These are phyloP conservation scores for Ariolimax columbianus DNA, from an alignment of 2,888 invertebrate genomes.

Conservation along the genomic window DNA sequence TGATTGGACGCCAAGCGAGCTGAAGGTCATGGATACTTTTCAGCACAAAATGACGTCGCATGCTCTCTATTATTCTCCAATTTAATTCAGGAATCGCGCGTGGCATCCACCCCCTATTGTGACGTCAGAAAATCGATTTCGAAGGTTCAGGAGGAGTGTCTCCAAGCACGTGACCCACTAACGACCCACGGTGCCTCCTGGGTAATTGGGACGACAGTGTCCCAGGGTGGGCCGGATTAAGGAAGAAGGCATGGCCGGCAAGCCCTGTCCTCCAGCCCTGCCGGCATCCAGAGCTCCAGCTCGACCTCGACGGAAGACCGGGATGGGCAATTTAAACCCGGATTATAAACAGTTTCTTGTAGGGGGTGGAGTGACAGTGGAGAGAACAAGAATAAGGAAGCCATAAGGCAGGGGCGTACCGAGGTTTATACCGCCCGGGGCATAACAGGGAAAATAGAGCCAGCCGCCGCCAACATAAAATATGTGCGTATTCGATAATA, in stretches of 20 bases:
- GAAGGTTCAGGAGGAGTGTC: neutral
- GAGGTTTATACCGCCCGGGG: too few species aligned
- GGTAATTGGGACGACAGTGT: conserved; percentile 34
- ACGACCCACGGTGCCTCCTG: conserved; percentile 34
- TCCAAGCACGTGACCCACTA: conserved; percentile 30
- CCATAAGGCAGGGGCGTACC: too few species aligned
- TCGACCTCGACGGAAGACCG: neutral
- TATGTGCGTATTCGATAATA: too few species aligned
- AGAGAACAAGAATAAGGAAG: too few species aligned
- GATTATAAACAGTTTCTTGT: neutral
- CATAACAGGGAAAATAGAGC: too few species aligned
- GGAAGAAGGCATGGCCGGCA: neutral
- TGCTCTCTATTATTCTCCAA: too few species aligned
- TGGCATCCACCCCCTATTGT: neutral
- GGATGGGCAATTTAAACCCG: neutral
- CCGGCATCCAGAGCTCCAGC: neutral
- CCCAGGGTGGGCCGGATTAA: conserved; percentile 24
- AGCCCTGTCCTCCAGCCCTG: conserved; percentile 19
- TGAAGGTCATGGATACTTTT: too few species aligned
- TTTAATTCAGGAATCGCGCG: too few species aligned
- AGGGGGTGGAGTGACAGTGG: too few species aligned
- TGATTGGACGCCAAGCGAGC: too few species aligned
- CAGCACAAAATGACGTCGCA: too few species aligned
- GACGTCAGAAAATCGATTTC: neutral
- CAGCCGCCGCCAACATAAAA: too few species aligned